Conservation (phyloP, 2,888 invertebrate species). For the Scaeva pyrastri region DNA sequence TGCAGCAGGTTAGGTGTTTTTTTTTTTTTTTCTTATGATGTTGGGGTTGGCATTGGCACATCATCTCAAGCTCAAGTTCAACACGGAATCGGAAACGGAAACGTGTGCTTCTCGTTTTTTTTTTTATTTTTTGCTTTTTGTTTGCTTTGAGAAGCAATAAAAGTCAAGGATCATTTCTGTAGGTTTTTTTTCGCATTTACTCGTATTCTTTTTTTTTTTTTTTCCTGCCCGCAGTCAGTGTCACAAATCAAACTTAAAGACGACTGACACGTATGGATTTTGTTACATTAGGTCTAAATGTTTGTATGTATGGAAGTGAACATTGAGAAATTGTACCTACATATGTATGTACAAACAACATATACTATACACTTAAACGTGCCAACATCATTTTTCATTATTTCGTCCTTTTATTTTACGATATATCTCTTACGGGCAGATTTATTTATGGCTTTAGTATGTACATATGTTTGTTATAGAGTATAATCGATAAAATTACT, state of each 20-base stretch:
- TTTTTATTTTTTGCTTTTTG: constrained; percentile 22
- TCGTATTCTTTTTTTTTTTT: constrained; percentile 8
- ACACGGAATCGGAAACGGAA: constrained; percentile 28
- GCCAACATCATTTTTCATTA: constrained; percentile 35
- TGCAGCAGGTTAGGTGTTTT: constrained; percentile 58
- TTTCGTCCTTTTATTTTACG: constrained; percentile 13
- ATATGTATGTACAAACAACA: too few species aligned
- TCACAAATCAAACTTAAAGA: constrained; percentile 31
- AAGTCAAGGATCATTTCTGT: constrained; percentile 53
- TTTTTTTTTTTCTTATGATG: constrained; percentile 8
- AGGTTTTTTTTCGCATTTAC: too few species aligned
- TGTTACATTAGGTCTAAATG: not conserved
- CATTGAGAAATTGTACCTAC: not conserved
- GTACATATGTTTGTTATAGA: not conserved
- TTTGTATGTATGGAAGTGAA: not conserved
- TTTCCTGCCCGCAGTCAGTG: not conserved
- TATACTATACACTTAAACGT: constrained; percentile 13
- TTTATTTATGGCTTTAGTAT: not conserved
- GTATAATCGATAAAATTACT: constrained; percentile 3
- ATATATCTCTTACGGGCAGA: not conserved
- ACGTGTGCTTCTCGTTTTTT: constrained; percentile 13
- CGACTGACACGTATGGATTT: constrained; percentile 9
- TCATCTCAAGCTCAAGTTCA: constrained; percentile 21
- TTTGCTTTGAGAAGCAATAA: constrained; percentile 19
- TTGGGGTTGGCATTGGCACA: constrained; percentile 15